Conservation (phyloP, 2,113 vertebrate genomes). For the Gymnobelideus leadbeateri region DNA sequence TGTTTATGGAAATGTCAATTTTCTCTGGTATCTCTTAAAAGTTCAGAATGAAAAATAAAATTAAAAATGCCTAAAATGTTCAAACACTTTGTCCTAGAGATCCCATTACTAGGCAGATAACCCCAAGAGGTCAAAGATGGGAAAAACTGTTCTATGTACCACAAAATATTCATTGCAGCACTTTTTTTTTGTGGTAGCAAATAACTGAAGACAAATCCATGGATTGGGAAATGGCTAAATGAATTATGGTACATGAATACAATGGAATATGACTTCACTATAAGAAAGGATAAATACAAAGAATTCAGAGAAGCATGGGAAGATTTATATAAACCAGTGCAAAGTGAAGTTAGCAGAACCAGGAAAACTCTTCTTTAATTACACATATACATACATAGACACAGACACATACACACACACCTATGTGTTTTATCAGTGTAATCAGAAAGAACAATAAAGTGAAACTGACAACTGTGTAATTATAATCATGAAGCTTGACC, state of each 20-base stretch:
- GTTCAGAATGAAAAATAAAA: neutral
- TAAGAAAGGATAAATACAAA: neutral
- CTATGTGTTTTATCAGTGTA: neutral
- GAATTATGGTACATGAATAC: slow-evolving; percentile 43
- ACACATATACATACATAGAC: no score
- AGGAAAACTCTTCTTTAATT: neutral
- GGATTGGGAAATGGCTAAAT: slow-evolving; percentile 48
- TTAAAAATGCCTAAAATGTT: neutral
- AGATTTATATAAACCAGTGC: neutral
- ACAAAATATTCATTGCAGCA: neutral
- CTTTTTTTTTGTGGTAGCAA: slow-evolving; percentile 3
- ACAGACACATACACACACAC: no score
- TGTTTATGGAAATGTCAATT: neutral
- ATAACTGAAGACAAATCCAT: neutral
- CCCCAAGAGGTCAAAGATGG: neutral
- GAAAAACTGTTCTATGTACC: neutral
- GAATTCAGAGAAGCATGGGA: neutral
- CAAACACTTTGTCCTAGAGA: neutral
- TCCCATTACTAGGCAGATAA: neutral
- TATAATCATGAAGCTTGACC: neutral
- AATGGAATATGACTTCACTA: neutral
- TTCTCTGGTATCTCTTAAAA: neutral
- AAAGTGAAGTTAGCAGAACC: neutral
- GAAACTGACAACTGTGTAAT: neutral
- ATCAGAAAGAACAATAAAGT: neutral